These are phyloP conservation scores for Dicyema japonicum DNA, from an alignment of 1,140 invertebrate species.

Conservation along the genomic window DNA sequence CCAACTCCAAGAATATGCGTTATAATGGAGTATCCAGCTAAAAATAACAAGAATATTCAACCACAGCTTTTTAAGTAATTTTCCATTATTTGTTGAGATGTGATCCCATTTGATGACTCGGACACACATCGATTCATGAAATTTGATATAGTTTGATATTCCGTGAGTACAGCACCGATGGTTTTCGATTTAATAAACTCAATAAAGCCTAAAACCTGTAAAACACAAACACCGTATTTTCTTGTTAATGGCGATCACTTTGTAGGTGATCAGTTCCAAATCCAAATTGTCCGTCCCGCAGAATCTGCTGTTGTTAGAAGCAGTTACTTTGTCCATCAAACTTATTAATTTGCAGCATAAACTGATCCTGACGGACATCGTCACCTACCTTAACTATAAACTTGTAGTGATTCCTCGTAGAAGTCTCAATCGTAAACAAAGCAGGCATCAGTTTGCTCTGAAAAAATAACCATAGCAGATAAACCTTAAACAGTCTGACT, in stretches of 20 bases:
- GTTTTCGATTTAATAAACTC: constrained; percentile 76
- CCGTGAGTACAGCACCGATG: constrained; percentile 52
- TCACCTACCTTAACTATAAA: constrained; percentile 94
- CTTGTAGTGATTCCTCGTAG: constrained; percentile 44
- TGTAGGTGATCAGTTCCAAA: constrained; percentile 68
- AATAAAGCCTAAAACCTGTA: constrained; percentile 32
- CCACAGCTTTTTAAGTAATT: constrained; percentile 1
- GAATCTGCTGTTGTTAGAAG: not conserved
- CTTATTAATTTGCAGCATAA: constrained; percentile 73
- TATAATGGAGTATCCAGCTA: constrained; percentile 82
- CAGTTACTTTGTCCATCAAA: constrained; percentile 47
- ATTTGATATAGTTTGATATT: constrained; percentile 24
- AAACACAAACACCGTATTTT: constrained; percentile 19
- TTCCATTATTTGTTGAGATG: not conserved
- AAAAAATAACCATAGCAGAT: not conserved
- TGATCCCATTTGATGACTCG: constrained; percentile 26
- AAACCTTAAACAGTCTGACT: too few relatives aligned
- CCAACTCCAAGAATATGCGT: constrained; percentile 86
- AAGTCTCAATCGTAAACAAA: constrained; percentile 54
- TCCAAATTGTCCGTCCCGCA: constrained; percentile 54
- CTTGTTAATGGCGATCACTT: constrained; percentile 59
- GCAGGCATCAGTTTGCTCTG: constrained; percentile 75
- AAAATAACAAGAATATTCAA: constrained; percentile 7
- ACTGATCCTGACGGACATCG: constrained; percentile 84
- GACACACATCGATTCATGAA: constrained; percentile 35